Evolutionary conservation across 2,888 invertebrate genomes (phyloP).

Genomic region (Colletes collaris): DNA sequence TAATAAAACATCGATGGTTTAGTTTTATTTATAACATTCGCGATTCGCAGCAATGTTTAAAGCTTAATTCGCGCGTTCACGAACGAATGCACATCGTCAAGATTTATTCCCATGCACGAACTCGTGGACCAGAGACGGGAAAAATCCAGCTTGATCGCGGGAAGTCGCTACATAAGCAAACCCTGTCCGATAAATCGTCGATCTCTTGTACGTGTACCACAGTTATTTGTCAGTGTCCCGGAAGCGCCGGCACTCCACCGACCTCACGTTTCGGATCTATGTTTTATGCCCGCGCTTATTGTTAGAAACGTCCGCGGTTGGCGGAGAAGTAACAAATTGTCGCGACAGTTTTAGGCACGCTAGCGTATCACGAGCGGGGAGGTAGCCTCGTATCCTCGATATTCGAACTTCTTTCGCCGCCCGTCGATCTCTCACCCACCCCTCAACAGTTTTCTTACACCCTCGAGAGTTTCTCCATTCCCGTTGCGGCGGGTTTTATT

Average conservation of each 20-base stretch:
- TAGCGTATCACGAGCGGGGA: slow-evolving; percentile 2
- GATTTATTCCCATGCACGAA: not conserved
- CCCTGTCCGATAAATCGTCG: slow-evolving; percentile 26
- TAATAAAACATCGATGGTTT: too few relatives aligned
- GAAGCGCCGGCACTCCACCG: slow-evolving; percentile 4
- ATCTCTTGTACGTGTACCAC: slow-evolving; percentile 8
- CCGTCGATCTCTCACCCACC: not conserved
- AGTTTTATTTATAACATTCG: too few relatives aligned
- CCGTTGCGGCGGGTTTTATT: not conserved
- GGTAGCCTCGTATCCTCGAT: slow-evolving; percentile 5
- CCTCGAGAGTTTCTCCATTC: slow-evolving; percentile 5
- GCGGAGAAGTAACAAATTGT: slow-evolving; percentile 19
- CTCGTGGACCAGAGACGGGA: not conserved
- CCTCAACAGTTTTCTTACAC: too few relatives aligned
- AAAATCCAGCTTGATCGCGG: not conserved
- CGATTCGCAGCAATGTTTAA: too few relatives aligned
- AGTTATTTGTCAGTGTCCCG: slow-evolving; percentile 36
- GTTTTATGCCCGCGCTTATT: slow-evolving; percentile 41
- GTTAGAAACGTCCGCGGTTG: slow-evolving; percentile 24
- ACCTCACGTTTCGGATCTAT: slow-evolving; percentile 24
- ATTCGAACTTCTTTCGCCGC: slow-evolving; percentile 29
- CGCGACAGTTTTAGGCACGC: slow-evolving; percentile 35
- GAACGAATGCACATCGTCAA: not conserved
- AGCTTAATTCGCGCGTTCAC: not conserved
- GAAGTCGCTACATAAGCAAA: slow-evolving; percentile 25